Base-by-base conservation (phyloP, 1,140 invertebrate species). In the Helicoverpa armigera region DNA sequence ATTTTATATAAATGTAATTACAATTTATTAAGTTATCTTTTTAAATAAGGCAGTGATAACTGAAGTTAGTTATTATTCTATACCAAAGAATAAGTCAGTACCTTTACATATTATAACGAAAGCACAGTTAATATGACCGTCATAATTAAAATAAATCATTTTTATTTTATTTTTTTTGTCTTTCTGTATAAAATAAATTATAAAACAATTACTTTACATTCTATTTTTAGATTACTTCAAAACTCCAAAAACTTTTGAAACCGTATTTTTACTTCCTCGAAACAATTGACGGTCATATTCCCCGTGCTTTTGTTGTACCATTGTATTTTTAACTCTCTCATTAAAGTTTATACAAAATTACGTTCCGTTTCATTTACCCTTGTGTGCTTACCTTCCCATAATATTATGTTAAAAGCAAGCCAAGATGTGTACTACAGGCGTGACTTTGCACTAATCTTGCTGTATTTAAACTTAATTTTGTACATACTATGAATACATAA, bases 31-130 rank as follows among this genome's bases (percentile, higher is more conserved):
- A 43, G 9, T 43, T 43, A 43, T 43, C 5, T 43, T 43, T 1
- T 43, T 43, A 43, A 43, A 9, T 43, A 9, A 43, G 35, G 35
- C 35, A 43, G 35, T 43, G 35, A 43, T 43, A 58, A 18, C 56
- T 58, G 16, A 58, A 58, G 18, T 11, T 58, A 10, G 16, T 58
- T 58, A 58, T 50, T 31, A 65, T 31, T 65, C n/a, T 12, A 51
- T 77, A 67, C 75, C 75, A 77, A 77, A 77, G 75, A 77, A 16
- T 67, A 54, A 77, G 29, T 54, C 75, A 61, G n/a, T 65, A 67
- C 12, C 11, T 53, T 18, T 31, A 65, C 61, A 35, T 2, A 48
- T 67, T 77, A 35, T 67, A 50, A 43, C 31, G 18, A 67, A 50
- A 67, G 3, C 48, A 50, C 2, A 18, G 14, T 50, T 16, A 48